A percentile compares a stretch with the other conserved stretches of the same genome.
phyloP scores from a whole-genome alignment of 2,797 vertebrate species.

The Peromyscus attwateri region DNA sequence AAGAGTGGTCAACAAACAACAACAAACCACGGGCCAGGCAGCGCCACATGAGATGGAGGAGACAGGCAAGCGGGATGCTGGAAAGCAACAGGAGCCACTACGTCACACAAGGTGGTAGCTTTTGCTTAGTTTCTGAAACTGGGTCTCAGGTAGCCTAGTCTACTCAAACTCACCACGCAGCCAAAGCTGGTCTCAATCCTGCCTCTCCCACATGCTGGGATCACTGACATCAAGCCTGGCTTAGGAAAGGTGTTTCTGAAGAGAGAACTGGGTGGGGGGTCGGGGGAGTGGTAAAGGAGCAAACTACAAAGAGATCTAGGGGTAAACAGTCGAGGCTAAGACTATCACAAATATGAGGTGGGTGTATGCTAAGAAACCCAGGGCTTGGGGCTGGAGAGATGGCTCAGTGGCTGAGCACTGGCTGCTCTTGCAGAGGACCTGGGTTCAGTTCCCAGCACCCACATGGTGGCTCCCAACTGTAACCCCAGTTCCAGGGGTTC shows the following conservation, averaged over 20 bases:
- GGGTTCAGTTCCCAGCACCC: neutral
- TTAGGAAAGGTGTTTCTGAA: conserved; percentile 53
- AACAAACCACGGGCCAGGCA: neutral
- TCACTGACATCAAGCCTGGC: neutral
- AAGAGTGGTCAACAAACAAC: conserved; percentile 28
- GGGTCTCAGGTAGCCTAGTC: neutral
- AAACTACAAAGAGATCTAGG: neutral
- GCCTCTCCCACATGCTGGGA: neutral
- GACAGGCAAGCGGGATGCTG: neutral
- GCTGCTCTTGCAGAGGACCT: neutral
- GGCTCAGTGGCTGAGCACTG: neutral
- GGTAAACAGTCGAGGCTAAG: neutral
- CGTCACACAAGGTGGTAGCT: neutral
- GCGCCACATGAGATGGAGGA: neutral
- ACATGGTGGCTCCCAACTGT: neutral
- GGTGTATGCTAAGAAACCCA: neutral
- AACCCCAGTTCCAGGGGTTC: neutral
- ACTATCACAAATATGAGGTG: neutral
- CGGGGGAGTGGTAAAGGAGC: conserved; percentile 3
- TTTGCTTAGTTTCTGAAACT: neutral
- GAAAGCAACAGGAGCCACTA: conserved; percentile 7
- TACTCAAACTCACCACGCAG: neutral
- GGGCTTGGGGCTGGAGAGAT: neutral
- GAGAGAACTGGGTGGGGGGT: neutral
- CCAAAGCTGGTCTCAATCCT: neutral